Percentiles rank a stretch among this genome's conserved stretches.
Conservation (phyloP, 1,140 invertebrate species). For the Littorina saxatilis region DNA sequence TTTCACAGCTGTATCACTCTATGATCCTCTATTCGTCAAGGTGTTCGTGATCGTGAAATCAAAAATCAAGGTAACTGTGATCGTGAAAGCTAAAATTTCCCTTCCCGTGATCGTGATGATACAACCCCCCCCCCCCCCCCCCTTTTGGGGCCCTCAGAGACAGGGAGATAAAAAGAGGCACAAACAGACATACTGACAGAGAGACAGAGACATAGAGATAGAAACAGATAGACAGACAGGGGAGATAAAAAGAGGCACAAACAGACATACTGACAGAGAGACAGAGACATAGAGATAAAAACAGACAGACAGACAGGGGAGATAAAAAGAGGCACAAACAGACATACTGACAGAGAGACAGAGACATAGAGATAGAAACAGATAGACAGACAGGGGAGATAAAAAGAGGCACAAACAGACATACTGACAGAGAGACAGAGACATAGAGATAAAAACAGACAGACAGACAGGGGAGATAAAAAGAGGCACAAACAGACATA, state of each 20-base stretch:
- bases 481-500: neutral
- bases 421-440: neutral
- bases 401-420: too few species aligned
- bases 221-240: neutral
- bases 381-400: neutral
- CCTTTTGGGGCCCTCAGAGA: too few species aligned
- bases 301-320: neutral
- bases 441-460: neutral
- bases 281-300: neutral
- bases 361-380: neutral
- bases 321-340: neutral
- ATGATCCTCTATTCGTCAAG: too few species aligned
- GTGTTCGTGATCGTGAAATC: too few species aligned
- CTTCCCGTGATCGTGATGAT: too few species aligned
- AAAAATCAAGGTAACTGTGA: too few species aligned
- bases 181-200: neutral
- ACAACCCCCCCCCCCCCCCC: too few species aligned
- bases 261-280: neutral
- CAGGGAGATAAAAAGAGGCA: neutral
- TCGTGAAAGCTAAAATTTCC: too few species aligned
- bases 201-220: neutral
- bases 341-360: neutral
- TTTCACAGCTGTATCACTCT: too few species aligned
- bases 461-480: neutral
- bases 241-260: neutral